Base-by-base conservation (phyloP, 1,140 invertebrate genomes). In the Apis cerana region DNA sequence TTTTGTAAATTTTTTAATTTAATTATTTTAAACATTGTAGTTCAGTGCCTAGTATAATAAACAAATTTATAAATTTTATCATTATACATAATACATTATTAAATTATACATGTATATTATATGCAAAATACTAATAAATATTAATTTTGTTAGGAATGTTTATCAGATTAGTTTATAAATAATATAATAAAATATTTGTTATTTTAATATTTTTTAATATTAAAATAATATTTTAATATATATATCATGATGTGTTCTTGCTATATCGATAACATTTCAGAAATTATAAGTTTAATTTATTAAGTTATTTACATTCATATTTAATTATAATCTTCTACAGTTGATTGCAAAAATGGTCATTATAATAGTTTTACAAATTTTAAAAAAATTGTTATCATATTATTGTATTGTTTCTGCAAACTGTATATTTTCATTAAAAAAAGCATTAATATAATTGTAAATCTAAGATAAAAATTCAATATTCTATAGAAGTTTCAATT, bases 41-140 rank as follows among this genome's bases (percentile, higher is more conserved):
- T 82, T 59, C 82, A 80, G 76, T 83, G 69, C 75, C 82, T 27
- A 83, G 48, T 79, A 54, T 67, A 19, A 81, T 84, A 84, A 74
- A 75, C 43, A 69, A 77, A 70, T 70, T 69, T 62, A 75, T 50
- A 81, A 69, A 71, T 50, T 83, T 67, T 48, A 33, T 54, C 23
- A 67, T 67, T 23, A 10, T 61, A 43, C 17, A 70, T 78, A 61
- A 56, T 15, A 21, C 15, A 19, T 72, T 68, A 15, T 19, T 52
- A 19, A 50, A 54, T 50, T 21, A 21, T 9, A 50, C n/a, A 76
- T 1, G 11, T 52, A 27, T 64, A 23, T 67, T 15, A 52, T 43
- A 56, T 64, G 64, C 67, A 71, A 68, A 58, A 21, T 17, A 71
- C 33, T 56, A 43, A 79, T 13, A 50, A 65, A 70, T 21, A 17